Evolutionary conservation across 2,888 invertebrate species (phyloP).

Genomic region (Drosophila gaucha): DNA sequence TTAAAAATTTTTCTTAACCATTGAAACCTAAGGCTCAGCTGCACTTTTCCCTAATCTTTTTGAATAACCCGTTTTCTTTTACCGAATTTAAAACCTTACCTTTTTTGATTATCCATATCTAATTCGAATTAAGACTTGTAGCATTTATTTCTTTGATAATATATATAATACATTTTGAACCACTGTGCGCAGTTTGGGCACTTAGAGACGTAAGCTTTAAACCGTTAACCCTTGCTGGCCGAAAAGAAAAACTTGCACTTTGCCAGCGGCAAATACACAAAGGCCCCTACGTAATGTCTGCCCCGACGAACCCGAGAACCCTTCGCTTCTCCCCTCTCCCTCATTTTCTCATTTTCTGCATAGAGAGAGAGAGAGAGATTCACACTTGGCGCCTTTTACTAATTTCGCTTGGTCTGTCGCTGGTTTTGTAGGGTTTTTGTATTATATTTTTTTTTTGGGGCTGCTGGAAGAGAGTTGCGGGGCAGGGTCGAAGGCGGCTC

Average conservation of each 20-base stretch:
- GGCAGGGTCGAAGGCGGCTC: slow-evolving; percentile 39
- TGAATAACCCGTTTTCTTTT: background rate
- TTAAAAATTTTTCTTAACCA: background rate
- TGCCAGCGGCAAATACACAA: slow-evolving; percentile 59
- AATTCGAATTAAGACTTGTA: background rate
- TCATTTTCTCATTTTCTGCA: background rate
- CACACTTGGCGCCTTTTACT: slow-evolving; percentile 71
- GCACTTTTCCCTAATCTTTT: background rate
- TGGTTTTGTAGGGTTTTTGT: slow-evolving; percentile 22
- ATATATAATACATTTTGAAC: background rate
- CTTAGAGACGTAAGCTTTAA: slow-evolving; percentile 34
- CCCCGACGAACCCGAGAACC: background rate
- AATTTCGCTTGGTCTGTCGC: slow-evolving; percentile 46
- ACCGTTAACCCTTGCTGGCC: slow-evolving; percentile 54
- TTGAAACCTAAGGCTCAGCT: background rate
- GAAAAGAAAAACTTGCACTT: slow-evolving; percentile 42
- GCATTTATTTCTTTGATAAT: background rate
- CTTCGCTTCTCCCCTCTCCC: background rate
- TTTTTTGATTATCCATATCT: background rate
- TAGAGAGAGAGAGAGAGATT: slow-evolving; percentile 29
- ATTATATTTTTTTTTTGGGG: slow-evolving; percentile 9
- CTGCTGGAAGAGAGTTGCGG: slow-evolving; percentile 9
- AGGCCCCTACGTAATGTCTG: slow-evolving; percentile 36
- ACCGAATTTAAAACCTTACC: background rate
- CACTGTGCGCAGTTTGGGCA: slow-evolving; percentile 16